Evolutionary conservation across 2,797 vertebrate genomes (phyloP), one percentile per base, ranked within the genome.

Genomic region (Hozukius guyotensis): DNA sequence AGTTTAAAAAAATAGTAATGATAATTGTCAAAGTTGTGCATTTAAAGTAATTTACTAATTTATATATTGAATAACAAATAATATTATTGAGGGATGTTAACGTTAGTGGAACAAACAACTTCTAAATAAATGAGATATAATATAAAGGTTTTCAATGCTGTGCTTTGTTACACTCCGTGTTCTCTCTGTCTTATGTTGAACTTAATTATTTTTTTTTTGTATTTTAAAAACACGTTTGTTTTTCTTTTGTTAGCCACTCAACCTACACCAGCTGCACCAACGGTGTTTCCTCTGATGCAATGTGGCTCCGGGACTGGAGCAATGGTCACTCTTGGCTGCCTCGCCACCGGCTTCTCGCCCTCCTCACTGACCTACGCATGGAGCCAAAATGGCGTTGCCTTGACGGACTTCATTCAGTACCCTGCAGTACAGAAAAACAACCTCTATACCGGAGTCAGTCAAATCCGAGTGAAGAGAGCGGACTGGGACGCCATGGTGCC

Each of bases 271-370:
- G 0, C 4, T 3, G 0, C 0, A 4, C 95, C 95, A 1, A 60
- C 42, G 4, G 52, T 92, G 57, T 93, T 88, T 69, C 74, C n/a
- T 29, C 59, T 94, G 83, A 46, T 3, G 1, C 86, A 87, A 72
- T 95, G 94, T 73, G 72, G 12, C 3, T 36, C 85, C 16, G 71
- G 1, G 0, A n/a, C 42, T 0, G 75, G 16, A 66, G 2, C 3
- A 0, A 78, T 2, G 0, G 1, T 95, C 69, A 94, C 84, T 76
- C 16, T 96, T 2, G 94, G 90, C 76, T 95, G 95, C 61, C 31
- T 95, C 4, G 84, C 93, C 53, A 90, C 75, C 4, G 88, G 77
- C 60, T 95, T 94, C 82, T 72, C 75, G 0, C 90, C 94, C 3
- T 68, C 84, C 1, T 25, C 88, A 0, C 2, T 93, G 71, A 89